Base-by-base conservation (phyloP, 2,888 invertebrate species). In the Morpho deidamia region DNA sequence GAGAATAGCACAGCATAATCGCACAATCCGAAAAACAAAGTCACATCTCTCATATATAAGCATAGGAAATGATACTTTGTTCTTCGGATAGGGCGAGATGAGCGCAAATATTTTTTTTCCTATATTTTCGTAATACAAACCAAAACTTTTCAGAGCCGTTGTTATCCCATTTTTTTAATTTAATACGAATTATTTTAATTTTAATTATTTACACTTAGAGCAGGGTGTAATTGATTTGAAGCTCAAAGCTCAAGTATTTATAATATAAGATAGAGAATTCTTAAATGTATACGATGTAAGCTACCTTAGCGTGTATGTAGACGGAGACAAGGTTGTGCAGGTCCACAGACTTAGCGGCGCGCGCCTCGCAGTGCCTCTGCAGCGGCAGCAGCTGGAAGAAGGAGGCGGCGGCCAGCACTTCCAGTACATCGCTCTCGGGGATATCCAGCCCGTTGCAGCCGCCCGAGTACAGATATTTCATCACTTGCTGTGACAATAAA, bases 381-480 rank as follows among this genome's bases (percentile, higher is more conserved):
- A 97, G 86, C 3, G 96, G 96, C 70, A 97, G 94, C 66, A 97
- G 84, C 75, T 97, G 96, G 83, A 97, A 97, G 87, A 97, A 97
- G 67, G 96, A 95, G 0, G 97, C 96, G 0, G 97, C 97, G 0
- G 97, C 96, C 92, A 97, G 94, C 49, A 97, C 87, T 76, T 97
- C 97, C 61, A 97, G 83, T 46, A 97, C 95, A 70, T 97, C 97
- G 53, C 92, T 92, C 56, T 94, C 94, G 7, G 95, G 94, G 2
- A 96, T 94, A 62, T 95, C 94, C 51, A 96, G 85, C 1, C 93
- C 93, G 48, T 93, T 92, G 72, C 96, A 96, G 11, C 96, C 96
- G 5, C 97, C 97, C 68, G 96, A 95, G 83, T 97, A 97, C 49
- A 97, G 90, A 82, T 96, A 97, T 80, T 97, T 96, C 97, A 97